A percentile compares a stretch with the other conserved stretches of the same genome.
Conservation (phyloP, 2,113 vertebrate genomes). For the Trinectes maculatus region DNA sequence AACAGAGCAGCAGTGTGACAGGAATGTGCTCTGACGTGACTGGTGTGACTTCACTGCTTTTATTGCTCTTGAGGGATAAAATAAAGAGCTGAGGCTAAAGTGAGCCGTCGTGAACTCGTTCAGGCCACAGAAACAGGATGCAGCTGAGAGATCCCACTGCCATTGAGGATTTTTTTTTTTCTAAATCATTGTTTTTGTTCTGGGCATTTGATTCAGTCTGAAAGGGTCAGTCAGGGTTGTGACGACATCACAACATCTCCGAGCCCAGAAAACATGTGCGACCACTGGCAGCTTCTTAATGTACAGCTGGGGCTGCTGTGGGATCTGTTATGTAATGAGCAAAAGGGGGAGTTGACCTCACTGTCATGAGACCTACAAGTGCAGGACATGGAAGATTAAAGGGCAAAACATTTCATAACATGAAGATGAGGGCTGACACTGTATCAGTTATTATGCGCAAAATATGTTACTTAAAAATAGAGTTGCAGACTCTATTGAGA, state of each 20-base stretch:
- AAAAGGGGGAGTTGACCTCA: slow-evolving; percentile 34
- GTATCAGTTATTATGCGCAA: too few species aligned
- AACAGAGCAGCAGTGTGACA: neutral
- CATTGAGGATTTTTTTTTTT: slow-evolving; percentile 47
- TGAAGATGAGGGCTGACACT: too few species aligned
- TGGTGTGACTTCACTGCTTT: slow-evolving; percentile 53
- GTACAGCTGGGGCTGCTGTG: slow-evolving; percentile 58
- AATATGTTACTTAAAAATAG: too few species aligned
- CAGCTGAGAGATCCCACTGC: slow-evolving; percentile 76
- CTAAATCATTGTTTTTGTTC: slow-evolving; percentile 11
- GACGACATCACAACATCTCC: slow-evolving; percentile 30
- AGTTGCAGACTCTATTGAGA: too few species aligned
- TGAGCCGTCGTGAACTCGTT: slow-evolving; percentile 63
- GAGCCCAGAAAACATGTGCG: slow-evolving; percentile 69
- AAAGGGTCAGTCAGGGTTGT: slow-evolving; percentile 28
- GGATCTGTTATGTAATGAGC: slow-evolving; percentile 34
- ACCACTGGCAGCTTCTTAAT: slow-evolving; percentile 59
- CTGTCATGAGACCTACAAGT: too few species aligned
- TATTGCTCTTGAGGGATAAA: slow-evolving; percentile 63
- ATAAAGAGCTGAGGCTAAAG: slow-evolving; percentile 47
- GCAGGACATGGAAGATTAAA: too few species aligned
- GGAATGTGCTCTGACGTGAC: slow-evolving; percentile 59
- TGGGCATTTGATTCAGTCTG: slow-evolving; percentile 16
- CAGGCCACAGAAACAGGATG: slow-evolving; percentile 76
- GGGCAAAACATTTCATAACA: too few species aligned